Percentiles rank a stretch among this genome's conserved stretches.
These are phyloP conservation scores for Oxytorus armatus DNA, from an alignment of 2,888 invertebrate genomes.

Conservation along the genomic window DNA sequence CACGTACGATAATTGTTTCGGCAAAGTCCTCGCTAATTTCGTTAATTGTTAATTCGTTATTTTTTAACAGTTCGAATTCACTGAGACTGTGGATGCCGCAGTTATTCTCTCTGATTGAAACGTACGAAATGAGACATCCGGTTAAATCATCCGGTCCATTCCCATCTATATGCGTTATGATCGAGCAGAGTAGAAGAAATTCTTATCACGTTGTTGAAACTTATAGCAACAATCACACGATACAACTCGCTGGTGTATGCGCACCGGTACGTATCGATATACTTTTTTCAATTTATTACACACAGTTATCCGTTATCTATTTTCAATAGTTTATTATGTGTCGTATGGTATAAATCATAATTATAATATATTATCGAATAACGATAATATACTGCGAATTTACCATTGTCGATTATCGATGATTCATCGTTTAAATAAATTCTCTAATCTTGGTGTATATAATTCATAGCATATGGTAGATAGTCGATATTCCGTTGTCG, in stretches of 20 bases:
- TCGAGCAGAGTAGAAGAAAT: conserved; percentile 67
- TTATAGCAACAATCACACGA: conserved; percentile 53
- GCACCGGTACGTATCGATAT: conserved; percentile 63
- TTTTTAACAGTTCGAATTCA: conserved; percentile 89
- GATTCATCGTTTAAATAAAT: too few relatives aligned
- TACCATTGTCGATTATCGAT: too few relatives aligned
- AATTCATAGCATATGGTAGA: too few relatives aligned
- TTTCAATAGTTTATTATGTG: too few relatives aligned
- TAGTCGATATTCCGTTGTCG: too few relatives aligned
- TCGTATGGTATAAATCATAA: too few relatives aligned
- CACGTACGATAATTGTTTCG: conserved; percentile 4
- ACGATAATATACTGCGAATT: too few relatives aligned
- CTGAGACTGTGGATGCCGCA: conserved; percentile 95
- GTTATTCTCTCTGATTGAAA: conserved; percentile 90
- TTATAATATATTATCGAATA: too few relatives aligned
- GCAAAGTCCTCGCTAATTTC: neutral
- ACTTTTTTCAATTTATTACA: neutral
- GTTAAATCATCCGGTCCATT: conserved; percentile 67
- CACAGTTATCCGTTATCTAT: too few relatives aligned
- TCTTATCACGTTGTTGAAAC: conserved; percentile 59
- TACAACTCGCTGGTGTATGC: conserved; percentile 58
- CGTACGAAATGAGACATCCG: conserved; percentile 78
- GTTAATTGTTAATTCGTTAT: neutral
- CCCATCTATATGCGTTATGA: conserved; percentile 77
- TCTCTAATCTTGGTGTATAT: too few relatives aligned